Evolutionary conservation across 2,113 vertebrate species (phyloP), one percentile per base, ranked within the genome.

Genomic region (Nyctereutes procyonoides): DNA sequence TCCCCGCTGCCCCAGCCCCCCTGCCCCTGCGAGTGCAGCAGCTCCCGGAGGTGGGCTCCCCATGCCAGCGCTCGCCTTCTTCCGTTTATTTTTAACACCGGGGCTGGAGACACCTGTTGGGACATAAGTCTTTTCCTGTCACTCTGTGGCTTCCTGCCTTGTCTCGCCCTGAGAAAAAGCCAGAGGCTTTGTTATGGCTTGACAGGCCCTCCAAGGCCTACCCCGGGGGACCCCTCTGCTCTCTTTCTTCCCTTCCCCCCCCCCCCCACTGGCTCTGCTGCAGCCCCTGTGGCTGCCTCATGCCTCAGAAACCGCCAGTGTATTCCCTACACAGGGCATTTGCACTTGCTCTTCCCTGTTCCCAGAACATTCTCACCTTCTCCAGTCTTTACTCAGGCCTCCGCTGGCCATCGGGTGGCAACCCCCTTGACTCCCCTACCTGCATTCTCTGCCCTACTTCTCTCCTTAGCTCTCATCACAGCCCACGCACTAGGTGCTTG

Each of bases 1-100:
- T 22, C 74, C 55, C 17, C 30, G 8, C 5, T 1, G 6, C 8
- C 53, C 17, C 9, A 71, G 51, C 74, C 55, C 17, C 30, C 11
- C 5, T 1, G 6, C 8, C 43, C 17, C 5, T 63, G 51, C 3
- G 10, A 7, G 0, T 4, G 74, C 28, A 20, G 1, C 38, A 0
- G 38, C 62, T 43, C 60, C 60, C 2, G 0, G 43, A 43, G 43
- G 7, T 0, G 0, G 43, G 53, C 43, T 63, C 58, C 24, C 26
- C 1, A 0, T 0, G 0, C 53, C 91, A 4, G n/a, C 74, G 8
- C 62, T 84, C 8, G 24, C 51, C 26, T 43, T 32, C 48, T 38
- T 51, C 7, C 0, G n/a, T 35, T 80, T 90, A 15, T 92, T 93
- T 90, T 92, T 92, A 93, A 67, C 28, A 1, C 58, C 10, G 26